These are phyloP conservation scores for Acanthornis magna DNA, from an alignment of 2,797 vertebrate species.

Conservation along the genomic window DNA sequence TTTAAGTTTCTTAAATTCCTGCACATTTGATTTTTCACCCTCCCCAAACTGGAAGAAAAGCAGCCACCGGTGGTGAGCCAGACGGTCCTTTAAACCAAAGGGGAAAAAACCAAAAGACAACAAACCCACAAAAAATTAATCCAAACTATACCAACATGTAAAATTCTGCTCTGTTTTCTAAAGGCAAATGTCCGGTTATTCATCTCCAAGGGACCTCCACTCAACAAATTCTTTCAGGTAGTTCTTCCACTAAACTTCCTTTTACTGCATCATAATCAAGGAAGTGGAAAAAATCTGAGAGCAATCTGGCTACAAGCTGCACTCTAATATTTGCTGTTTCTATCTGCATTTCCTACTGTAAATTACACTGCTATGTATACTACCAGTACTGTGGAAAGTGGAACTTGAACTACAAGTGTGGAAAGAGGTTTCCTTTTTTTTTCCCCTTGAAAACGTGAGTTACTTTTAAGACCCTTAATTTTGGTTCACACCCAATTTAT, in stretches of 20 bases:
- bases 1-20: slow-evolving; percentile 91
- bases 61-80: slow-evolving; percentile 92
- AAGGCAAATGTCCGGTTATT: neutral
- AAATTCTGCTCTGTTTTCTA: neutral
- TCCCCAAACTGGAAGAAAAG: slow-evolving; percentile 89
- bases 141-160: neutral
- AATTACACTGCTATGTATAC: neutral
- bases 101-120: neutral
- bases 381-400: too few species aligned
- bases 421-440: neutral
- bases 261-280: neutral
- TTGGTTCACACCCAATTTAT: neutral
- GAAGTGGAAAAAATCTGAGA: neutral
- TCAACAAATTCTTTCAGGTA: neutral
- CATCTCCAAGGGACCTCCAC: neutral
- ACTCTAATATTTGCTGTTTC: neutral
- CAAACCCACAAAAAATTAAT: neutral
- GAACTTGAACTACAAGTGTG: neutral
- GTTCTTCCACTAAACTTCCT: neutral
- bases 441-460: neutral
- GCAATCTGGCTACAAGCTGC: neutral
- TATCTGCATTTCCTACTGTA: neutral
- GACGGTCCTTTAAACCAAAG: slow-evolving; percentile 75
- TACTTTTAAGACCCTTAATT: neutral
- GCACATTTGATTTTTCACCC: slow-evolving; percentile 66